Percentiles rank a stretch among this genome's conserved stretches.
Evolutionary conservation across 2,797 vertebrate genomes (phyloP).

Genomic region (Arremon brunneinucha): DNA sequence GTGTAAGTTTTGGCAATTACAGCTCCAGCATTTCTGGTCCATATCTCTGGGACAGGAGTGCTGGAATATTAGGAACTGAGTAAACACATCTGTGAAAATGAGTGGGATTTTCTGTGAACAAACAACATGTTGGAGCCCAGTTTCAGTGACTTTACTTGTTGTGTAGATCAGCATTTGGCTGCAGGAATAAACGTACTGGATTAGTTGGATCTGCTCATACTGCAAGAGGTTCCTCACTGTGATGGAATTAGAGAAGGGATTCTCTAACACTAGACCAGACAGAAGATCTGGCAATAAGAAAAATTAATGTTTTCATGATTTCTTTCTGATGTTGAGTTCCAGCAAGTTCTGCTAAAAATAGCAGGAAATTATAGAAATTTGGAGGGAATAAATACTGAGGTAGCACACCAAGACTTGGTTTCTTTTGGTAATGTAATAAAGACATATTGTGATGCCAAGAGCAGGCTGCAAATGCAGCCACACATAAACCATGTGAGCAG

Average conservation of each 20-base stretch:
- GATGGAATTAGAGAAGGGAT: neutral
- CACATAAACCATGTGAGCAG: neutral
- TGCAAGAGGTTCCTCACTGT: neutral
- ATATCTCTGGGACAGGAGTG: neutral
- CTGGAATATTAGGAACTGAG: neutral
- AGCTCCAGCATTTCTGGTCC: neutral
- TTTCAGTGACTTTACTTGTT: neutral
- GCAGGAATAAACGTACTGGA: neutral
- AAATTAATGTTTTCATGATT: accelerated
- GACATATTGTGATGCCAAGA: neutral
- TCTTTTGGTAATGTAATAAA: neutral
- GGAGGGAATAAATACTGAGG: neutral
- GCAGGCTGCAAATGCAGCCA: neutral
- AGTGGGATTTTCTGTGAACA: neutral
- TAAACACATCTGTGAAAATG: neutral
- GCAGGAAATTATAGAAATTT: neutral
- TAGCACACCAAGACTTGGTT: neutral
- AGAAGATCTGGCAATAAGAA: neutral
- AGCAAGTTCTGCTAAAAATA: neutral
- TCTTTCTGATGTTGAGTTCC: neutral
- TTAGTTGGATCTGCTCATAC: neutral
- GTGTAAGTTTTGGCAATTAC: neutral
- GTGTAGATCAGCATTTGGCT: neutral
- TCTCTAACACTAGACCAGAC: neutral
- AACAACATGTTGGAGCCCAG: neutral